A percentile compares a stretch with the other conserved stretches of the same genome.
Evolutionary conservation across 1,140 invertebrate species (phyloP).

Genomic region (Panagrolaimus sp.): DNA sequence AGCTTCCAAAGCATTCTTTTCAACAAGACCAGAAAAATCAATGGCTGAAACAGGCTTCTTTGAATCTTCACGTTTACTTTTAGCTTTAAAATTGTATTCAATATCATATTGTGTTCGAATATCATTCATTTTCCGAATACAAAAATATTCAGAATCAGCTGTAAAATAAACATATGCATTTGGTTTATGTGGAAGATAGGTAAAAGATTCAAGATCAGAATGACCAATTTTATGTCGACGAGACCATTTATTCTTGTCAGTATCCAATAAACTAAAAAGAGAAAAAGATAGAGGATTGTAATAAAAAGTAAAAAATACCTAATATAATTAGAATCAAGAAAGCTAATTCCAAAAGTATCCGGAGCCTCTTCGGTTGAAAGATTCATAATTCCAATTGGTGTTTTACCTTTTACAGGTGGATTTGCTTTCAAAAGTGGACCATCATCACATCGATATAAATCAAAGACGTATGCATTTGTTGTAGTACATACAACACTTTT

Average conservation of each 20-base stretch:
- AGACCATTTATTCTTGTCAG: constrained; percentile 1
- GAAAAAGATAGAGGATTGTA: not conserved
- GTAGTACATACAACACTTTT: not conserved
- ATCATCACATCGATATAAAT: not conserved
- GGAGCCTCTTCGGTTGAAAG: not conserved
- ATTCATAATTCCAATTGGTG: not conserved
- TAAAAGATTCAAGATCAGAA: not conserved
- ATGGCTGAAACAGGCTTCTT: not conserved
- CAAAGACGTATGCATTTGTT: not conserved
- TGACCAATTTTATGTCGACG: not conserved
- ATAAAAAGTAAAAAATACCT: constrained; percentile 3
- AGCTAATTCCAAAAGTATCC: not conserved
- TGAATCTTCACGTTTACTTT: not conserved
- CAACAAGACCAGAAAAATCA: not conserved
- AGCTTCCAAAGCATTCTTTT: not conserved
- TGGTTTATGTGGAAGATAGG: not conserved
- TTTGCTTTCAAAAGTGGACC: not conserved
- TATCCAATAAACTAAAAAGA: not conserved
- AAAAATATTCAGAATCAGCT: not conserved
- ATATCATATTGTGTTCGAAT: not conserved
- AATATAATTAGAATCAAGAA: not conserved
- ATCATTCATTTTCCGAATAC: not conserved
- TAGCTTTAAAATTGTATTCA: not conserved
- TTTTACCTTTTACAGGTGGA: not conserved
- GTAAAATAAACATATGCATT: not conserved